phyloP scores from a whole-genome alignment of 2,797 vertebrate species.

The Taeniopygia guttata region DNA sequence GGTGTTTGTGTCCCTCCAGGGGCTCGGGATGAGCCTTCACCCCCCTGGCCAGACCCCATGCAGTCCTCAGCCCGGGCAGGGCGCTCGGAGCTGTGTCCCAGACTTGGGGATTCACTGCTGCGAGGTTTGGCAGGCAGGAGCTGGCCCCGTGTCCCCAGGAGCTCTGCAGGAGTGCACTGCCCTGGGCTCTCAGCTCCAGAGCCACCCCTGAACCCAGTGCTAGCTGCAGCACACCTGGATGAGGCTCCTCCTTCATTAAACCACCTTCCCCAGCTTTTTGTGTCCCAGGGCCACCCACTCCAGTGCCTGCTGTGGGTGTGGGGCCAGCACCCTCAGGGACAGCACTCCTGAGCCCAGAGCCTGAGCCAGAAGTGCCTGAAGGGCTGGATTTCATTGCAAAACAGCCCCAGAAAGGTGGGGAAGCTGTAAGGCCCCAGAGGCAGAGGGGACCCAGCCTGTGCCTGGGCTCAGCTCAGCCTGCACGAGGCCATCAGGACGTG shows the following conservation, averaged over 20 bases:
- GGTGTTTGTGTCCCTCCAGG: neutral
- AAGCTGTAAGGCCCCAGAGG: neutral
- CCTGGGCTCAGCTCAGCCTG: neutral
- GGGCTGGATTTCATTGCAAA: neutral
- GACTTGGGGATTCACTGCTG: neutral
- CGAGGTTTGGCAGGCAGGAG: neutral
- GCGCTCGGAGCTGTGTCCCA: accelerated
- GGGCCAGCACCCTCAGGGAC: neutral
- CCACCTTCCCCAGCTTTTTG: neutral
- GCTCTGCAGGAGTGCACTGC: neutral
- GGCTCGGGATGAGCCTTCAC: neutral
- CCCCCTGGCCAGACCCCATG: neutral
- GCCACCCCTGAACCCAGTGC: neutral
- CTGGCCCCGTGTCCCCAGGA: neutral
- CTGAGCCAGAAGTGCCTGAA: too few relatives aligned
- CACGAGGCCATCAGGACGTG: accelerated
- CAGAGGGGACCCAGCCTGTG: neutral
- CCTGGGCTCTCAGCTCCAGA: neutral
- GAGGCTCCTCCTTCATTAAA: neutral
- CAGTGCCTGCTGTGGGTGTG: neutral
- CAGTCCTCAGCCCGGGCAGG: neutral
- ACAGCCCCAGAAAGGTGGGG: neutral
- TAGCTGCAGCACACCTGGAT: neutral
- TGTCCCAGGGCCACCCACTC: neutral
- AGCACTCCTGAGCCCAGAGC: accelerated